Conservation (phyloP, 2,113 vertebrate species). For the Mobula hypostoma region DNA sequence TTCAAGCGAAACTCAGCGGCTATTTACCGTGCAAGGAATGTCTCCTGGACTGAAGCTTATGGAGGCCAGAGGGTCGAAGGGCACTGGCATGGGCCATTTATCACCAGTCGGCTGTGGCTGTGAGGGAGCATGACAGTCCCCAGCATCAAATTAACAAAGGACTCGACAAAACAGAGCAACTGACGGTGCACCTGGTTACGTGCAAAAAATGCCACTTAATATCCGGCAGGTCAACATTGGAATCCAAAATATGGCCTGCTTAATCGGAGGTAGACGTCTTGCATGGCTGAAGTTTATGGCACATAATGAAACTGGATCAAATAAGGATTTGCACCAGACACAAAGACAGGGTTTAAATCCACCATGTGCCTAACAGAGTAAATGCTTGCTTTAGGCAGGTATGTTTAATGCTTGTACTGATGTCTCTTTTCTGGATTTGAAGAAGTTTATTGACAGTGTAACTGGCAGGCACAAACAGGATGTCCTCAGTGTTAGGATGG, state of each 20-base stretch:
- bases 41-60: conserved; percentile 38
- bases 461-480: neutral
- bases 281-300: neutral
- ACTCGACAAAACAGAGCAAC: neutral
- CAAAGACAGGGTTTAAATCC: neutral
- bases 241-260: neutral
- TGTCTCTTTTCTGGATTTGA: neutral
- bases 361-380: neutral
- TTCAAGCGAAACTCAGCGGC: conserved; percentile 36
- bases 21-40: conserved; percentile 39
- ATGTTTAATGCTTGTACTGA: neutral
- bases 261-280: neutral
- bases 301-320: neutral
- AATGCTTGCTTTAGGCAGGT: neutral
- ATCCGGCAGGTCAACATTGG: neutral
- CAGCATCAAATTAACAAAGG: neutral
- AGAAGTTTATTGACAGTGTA: neutral
- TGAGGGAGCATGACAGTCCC: neutral
- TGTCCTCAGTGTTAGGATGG: neutral
- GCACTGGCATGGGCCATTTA: conserved; percentile 20
- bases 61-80: conserved; percentile 34
- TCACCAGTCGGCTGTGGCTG: neutral
- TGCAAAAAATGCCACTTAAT: conserved; percentile 13
- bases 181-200: conserved; percentile 15
- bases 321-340: neutral